Evolutionary conservation across 1,140 invertebrate species (phyloP), one percentile per base, ranked within the genome.

Genomic region (Conus ventricosus): DNA sequence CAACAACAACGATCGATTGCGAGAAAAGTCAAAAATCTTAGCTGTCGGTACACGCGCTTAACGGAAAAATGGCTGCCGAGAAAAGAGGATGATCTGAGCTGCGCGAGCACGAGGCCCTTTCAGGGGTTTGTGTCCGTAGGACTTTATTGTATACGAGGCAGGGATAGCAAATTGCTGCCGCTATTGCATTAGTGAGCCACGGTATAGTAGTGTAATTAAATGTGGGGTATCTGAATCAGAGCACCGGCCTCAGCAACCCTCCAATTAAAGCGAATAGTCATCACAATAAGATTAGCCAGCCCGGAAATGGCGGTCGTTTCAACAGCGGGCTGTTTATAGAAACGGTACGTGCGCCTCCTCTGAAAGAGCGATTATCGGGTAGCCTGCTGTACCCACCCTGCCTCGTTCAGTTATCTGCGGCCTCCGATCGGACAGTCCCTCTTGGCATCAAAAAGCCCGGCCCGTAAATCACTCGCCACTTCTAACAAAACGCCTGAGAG

Each of bases 231-330:
- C 67, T 13, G 11, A 20, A 71, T 60, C 57, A 4, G 57, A 71
- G 67, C 11, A 23, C 67, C 11, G n/a, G 1, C 13, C 23, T 20
- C 20, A 17, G 20, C 67, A 13, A 71, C 67, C 20, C 17, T 20
- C 67, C 39, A 54, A 54, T 81, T 81, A 81, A 81, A 81, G 39
- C 39, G 80, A 81, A 81, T 81, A 81, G 55, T 81, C 80, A 81
- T 81, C 80, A 81, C 39, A 20, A 20, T 5, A 71, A 20, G 20
- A 20, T 7, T 23, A 71, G 27, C 39, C 4, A 80, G 80, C 54
- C 20, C 67, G 67, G 67, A 54, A 54, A 81, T 54, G 11, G 51
- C 80, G 53, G 5, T 23, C 13, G 13, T 81, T 81, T 54, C 13
- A 53, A 23, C 27, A 54, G 13, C 51, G 5, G 4, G 23, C 17